phyloP scores from a whole-genome alignment of 2,888 invertebrate genomes.

The Schrankia costaestrigalis region DNA sequence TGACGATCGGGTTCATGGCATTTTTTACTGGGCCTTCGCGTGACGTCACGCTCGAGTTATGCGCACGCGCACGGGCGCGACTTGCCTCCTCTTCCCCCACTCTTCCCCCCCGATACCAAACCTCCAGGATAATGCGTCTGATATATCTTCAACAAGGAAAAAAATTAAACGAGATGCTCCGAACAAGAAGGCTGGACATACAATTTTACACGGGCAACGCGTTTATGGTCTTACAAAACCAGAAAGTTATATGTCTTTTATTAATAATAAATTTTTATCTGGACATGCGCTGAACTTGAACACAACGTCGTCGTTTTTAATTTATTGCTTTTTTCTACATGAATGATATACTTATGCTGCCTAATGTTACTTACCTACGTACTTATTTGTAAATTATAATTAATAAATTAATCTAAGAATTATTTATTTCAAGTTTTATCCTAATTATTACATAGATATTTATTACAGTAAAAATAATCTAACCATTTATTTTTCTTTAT shows the following conservation, averaged over 20 bases:
- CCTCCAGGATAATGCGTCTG: slow-evolving; percentile 73
- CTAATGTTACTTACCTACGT: too few relatives aligned
- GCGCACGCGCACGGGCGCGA: slow-evolving; percentile 59
- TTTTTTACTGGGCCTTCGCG: slow-evolving; percentile 64
- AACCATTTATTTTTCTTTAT: too few relatives aligned
- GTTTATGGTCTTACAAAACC: slow-evolving; percentile 57
- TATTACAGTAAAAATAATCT: too few relatives aligned
- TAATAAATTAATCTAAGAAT: too few relatives aligned
- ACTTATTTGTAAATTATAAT: too few relatives aligned
- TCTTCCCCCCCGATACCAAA: slow-evolving; percentile 48
- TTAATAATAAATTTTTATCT: slow-evolving; percentile 43
- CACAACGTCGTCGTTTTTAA: too few relatives aligned
- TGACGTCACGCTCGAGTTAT: slow-evolving; percentile 74
- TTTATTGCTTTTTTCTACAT: too few relatives aligned
- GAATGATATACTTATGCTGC: too few relatives aligned
- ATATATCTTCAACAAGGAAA: slow-evolving; percentile 71
- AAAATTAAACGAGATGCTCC: slow-evolving; percentile 64
- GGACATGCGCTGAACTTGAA: slow-evolving; percentile 12
- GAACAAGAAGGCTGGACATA: slow-evolving; percentile 58
- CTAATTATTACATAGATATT: too few relatives aligned
- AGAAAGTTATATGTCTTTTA: slow-evolving; percentile 53
- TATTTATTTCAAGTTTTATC: too few relatives aligned
- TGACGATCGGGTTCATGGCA: slow-evolving; percentile 70
- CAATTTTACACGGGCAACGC: slow-evolving; percentile 65
- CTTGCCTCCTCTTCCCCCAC: slow-evolving; percentile 20